These are phyloP conservation scores for Ochropleura plecta DNA, from an alignment of 2,888 invertebrate genomes.

Conservation along the genomic window DNA sequence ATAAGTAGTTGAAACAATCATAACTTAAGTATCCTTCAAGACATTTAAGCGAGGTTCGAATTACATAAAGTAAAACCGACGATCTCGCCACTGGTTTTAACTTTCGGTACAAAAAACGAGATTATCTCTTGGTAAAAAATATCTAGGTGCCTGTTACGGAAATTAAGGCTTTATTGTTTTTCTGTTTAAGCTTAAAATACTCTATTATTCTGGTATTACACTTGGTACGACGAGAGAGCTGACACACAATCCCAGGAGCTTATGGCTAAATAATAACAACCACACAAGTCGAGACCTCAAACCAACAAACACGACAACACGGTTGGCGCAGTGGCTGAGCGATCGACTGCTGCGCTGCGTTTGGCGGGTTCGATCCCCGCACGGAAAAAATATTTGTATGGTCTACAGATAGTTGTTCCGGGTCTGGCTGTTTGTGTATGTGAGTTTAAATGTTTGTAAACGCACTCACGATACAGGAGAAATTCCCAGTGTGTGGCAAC, in stretches of 20 bases:
- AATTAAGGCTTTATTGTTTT: constrained; percentile 27
- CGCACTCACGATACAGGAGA: too few species aligned
- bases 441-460: too few species aligned
- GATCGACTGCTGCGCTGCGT: too few species aligned
- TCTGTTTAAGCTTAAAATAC: constrained; percentile 12
- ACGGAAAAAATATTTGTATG: too few species aligned
- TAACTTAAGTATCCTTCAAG: constrained; percentile 16
- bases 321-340: too few species aligned
- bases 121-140: constrained; percentile 42
- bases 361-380: too few species aligned
- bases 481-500: too few species aligned
- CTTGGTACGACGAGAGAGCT: neutral
- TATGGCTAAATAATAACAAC: neutral
- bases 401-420: too few species aligned
- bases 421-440: too few species aligned
- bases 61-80: constrained; percentile 52
- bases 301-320: too few species aligned
- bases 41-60: constrained; percentile 37
- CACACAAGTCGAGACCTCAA: neutral
- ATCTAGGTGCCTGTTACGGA: constrained; percentile 23
- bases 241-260: neutral
- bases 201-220: neutral
- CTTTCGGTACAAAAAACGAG: constrained; percentile 45
- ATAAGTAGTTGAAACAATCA: neutral
- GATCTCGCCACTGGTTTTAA: constrained; percentile 49